Conservation (phyloP, 2,113 vertebrate species). For the Phoenicopterus ruber region DNA sequence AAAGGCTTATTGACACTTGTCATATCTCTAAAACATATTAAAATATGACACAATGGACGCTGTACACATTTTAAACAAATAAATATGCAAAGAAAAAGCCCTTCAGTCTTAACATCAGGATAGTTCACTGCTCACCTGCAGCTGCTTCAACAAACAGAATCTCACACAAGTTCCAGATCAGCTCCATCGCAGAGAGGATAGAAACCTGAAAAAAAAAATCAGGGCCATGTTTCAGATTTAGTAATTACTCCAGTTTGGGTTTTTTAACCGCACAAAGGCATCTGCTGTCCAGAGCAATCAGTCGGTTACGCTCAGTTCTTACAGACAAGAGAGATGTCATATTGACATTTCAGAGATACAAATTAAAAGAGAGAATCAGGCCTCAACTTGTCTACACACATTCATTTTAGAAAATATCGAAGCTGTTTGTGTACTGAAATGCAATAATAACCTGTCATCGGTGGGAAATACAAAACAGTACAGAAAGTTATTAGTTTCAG, state of each 20-base stretch:
- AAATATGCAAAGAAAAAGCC: background rate
- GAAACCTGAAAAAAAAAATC: conserved; percentile 77
- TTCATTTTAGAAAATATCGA: background rate
- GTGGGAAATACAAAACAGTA: background rate
- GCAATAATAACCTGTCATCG: background rate
- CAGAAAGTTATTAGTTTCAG: background rate
- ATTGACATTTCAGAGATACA: background rate
- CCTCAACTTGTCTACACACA: background rate
- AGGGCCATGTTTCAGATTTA: background rate
- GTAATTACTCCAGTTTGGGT: background rate
- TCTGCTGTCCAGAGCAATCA: background rate
- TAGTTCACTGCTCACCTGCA: conserved; percentile 74
- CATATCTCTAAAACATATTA: background rate
- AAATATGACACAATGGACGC: background rate
- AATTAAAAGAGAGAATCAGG: background rate
- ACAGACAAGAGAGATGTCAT: background rate
- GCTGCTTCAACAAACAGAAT: conserved; percentile 94
- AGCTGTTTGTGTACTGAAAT: background rate
- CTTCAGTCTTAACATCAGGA: background rate
- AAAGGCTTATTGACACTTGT: background rate
- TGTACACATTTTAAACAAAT: background rate
- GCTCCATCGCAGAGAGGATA: conserved; percentile 90
- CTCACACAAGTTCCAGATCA: conserved; percentile 98
- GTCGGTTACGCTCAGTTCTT: background rate
- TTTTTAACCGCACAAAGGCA: background rate